A percentile compares a stretch with the other conserved stretches of the same genome.
Evolutionary conservation across 2,888 invertebrate genomes (phyloP).

Genomic region (Sinelater perroti): DNA sequence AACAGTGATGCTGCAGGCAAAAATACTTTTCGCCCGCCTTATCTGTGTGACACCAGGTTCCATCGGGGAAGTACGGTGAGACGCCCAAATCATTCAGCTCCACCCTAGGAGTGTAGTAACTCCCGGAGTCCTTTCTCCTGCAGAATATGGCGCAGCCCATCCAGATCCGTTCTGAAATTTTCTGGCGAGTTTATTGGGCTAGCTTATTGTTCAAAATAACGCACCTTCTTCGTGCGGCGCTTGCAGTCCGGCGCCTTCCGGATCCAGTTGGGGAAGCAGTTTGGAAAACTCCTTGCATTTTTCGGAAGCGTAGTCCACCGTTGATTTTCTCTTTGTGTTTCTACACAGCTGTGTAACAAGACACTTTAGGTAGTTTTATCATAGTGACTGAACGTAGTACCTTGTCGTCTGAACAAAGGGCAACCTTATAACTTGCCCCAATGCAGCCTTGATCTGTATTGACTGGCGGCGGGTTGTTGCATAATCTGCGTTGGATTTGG

Average conservation of each 20-base stretch:
- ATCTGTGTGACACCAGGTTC: conserved; percentile 77
- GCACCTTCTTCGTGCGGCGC: conserved; percentile 75
- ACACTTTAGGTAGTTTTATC: too few species aligned
- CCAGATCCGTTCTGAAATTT: conserved; percentile 70
- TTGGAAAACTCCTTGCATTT: conserved; percentile 73
- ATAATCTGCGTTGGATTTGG: conserved; percentile 66
- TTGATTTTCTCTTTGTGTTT: conserved; percentile 60
- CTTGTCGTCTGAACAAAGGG: conserved; percentile 72
- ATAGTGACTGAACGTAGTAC: conserved; percentile 54
- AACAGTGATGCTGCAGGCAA: conserved; percentile 78
- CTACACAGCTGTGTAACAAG: conserved; percentile 35
- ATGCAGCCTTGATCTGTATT: conserved; percentile 68
- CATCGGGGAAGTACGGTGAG: conserved; percentile 81
- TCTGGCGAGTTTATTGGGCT: too few species aligned
- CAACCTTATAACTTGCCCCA: conserved; percentile 71
- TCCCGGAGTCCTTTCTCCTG: conserved; percentile 69
- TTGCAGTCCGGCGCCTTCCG: conserved; percentile 74
- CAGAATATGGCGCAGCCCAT: conserved; percentile 84
- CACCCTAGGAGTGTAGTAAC: conserved; percentile 78
- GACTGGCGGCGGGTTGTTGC: conserved; percentile 63
- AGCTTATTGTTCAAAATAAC: too few species aligned
- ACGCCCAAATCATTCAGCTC: conserved; percentile 78
- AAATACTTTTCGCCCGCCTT: conserved; percentile 72
- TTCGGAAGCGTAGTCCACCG: conserved; percentile 68
- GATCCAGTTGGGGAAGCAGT: conserved; percentile 69